These are phyloP conservation scores for Apomyelois bistriatella DNA, from an alignment of 2,888 invertebrate species.

Conservation along the genomic window DNA sequence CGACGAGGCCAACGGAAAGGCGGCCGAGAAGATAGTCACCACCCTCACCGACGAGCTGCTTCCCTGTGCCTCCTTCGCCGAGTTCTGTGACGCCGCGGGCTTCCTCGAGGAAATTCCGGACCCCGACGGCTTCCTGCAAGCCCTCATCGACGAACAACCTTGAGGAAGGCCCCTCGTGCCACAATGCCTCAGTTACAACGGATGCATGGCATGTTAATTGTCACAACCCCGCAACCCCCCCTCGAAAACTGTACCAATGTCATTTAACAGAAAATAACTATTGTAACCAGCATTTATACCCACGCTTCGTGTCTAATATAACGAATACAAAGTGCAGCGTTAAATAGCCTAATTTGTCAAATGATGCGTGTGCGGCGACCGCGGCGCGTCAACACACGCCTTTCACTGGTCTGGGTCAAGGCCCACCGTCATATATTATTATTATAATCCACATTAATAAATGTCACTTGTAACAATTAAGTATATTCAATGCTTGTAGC, in stretches of 20 bases:
- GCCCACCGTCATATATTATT: conserved; percentile 11
- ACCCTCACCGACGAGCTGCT: conserved; percentile 93
- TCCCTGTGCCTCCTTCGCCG: conserved; percentile 93
- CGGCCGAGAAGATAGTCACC: conserved; percentile 90
- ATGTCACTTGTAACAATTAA: conserved; percentile 26
- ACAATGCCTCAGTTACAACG: conserved; percentile 50
- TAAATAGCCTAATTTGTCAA: conserved; percentile 32
- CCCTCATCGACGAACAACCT: conserved; percentile 55
- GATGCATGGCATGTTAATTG: conserved; percentile 49
- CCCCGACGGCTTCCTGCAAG: conserved; percentile 75
- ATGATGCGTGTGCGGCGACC: conserved; percentile 17
- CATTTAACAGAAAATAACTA: background rate
- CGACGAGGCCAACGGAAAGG: conserved; percentile 93
- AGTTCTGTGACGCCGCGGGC: conserved; percentile 96
- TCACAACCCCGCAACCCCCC: conserved; percentile 3
- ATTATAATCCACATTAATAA: conserved; percentile 25
- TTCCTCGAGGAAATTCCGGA: conserved; percentile 83
- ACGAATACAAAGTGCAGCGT: conserved; percentile 15
- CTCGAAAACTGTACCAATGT: conserved; percentile 5
- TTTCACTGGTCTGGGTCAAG: conserved; percentile 36
- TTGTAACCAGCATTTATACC: background rate
- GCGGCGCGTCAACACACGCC: conserved; percentile 30
- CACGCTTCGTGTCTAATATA: conserved; percentile 7
- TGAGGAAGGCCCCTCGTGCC: conserved; percentile 48
- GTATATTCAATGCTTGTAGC: conserved; percentile 20